Evolutionary conservation across 2,797 vertebrate genomes (phyloP).

Genomic region (Sebastes wilsoni): DNA sequence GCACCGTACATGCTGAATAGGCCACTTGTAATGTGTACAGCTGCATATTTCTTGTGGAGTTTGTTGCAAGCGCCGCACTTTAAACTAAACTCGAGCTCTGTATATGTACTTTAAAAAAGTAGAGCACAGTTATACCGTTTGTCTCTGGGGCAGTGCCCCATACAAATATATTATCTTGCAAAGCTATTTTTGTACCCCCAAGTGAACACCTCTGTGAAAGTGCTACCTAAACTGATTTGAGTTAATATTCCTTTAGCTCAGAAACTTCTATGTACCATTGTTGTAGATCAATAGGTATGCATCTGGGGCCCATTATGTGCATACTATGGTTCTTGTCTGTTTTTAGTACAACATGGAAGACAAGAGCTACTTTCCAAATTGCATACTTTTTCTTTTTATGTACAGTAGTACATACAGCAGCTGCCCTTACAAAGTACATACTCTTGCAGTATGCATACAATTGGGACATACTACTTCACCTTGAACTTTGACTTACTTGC

Average conservation of each 20-base stretch:
- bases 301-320: background rate
- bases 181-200: conserved; percentile 18
- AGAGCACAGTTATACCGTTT: conserved; percentile 15
- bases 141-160: conserved; percentile 20
- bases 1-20: conserved; percentile 32
- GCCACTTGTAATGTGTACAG: conserved; percentile 6
- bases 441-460: too few species aligned
- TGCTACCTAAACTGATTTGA: background rate
- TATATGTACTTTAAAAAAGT: conserved; percentile 13
- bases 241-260: background rate
- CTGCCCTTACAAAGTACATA: too few species aligned
- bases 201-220: background rate
- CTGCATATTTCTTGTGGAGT: conserved; percentile 18
- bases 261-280: background rate
- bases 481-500: too few species aligned
- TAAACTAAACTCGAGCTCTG: conserved; percentile 1
- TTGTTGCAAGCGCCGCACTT: conserved; percentile 28
- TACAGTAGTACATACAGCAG: too few species aligned
- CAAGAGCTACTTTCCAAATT: too few species aligned
- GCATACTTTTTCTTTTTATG: too few species aligned
- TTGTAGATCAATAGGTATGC: background rate
- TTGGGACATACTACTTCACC: too few species aligned
- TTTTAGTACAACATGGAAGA: background rate
- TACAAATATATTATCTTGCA: conserved; percentile 32
- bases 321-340: background rate